Percentiles rank a stretch among this genome's conserved stretches.
These are phyloP conservation scores for Heloderma charlesbogerti DNA, from an alignment of 2,113 vertebrate genomes.

Conservation along the genomic window DNA sequence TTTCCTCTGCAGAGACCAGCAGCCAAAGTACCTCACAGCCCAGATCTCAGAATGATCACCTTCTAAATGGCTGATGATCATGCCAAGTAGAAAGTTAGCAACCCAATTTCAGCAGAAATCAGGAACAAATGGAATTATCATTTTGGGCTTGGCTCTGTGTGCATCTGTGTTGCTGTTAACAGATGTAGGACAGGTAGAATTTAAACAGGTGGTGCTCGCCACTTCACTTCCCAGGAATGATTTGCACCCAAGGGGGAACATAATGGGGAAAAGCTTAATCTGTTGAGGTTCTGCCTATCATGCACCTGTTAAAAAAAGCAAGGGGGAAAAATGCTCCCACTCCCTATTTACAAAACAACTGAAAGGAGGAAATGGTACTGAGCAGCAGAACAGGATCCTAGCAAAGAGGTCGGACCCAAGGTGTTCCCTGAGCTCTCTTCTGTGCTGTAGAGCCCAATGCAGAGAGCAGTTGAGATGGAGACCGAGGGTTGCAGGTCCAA, in stretches of 20 bases:
- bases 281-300: background rate
- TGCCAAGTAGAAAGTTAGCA: no score
- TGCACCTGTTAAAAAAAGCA: background rate
- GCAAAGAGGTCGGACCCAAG: background rate
- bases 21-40: no score
- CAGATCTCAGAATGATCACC: no score
- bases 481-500: background rate
- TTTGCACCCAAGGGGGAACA: background rate
- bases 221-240: background rate
- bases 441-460: background rate
- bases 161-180: background rate
- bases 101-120: no score
- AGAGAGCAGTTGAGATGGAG: background rate
- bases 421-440: background rate
- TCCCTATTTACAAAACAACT: background rate
- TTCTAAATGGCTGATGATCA: no score
- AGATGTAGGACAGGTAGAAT: background rate
- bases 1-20: no score
- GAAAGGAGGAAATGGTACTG: background rate
- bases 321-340: background rate
- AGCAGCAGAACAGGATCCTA: background rate
- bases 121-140: no score
- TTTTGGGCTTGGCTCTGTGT: no score
- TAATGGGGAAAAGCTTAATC: background rate
- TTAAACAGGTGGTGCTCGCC: background rate